Percentiles rank a stretch among this genome's conserved stretches.
Conservation (phyloP, 2,888 invertebrate genomes). For the Eristalis intricaria region DNA sequence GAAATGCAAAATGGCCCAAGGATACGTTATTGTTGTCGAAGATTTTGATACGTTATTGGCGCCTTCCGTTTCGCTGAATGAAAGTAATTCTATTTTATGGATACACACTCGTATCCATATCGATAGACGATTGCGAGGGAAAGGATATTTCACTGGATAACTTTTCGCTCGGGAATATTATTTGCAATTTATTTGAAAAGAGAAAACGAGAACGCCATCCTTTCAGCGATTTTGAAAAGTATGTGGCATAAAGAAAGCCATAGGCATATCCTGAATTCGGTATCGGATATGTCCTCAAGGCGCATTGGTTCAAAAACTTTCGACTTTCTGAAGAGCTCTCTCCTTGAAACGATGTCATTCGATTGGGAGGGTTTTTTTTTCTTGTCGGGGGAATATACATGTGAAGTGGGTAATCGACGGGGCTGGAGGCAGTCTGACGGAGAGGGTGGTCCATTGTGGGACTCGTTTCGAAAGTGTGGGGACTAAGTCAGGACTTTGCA, state of each 20-base stretch:
- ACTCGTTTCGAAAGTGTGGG: not conserved
- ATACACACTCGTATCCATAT: conserved; percentile 33
- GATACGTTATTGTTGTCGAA: conserved; percentile 70
- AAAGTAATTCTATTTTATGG: conserved; percentile 71
- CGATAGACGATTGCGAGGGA: conserved; percentile 27
- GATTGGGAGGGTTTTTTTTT: conserved; percentile 12
- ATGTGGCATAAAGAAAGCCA: conserved; percentile 52
- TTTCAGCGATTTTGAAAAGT: conserved; percentile 45
- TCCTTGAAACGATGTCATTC: conserved; percentile 32
- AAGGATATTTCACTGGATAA: conserved; percentile 58
- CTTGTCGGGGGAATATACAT: not conserved
- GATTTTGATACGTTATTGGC: conserved; percentile 72
- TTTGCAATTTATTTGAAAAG: conserved; percentile 56
- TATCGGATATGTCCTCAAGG: conserved; percentile 11
- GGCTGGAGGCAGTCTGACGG: too few species aligned
- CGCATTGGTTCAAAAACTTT: conserved; percentile 35
- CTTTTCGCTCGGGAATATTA: conserved; percentile 60
- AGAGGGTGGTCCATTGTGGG: not conserved
- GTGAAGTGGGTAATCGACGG: not conserved
- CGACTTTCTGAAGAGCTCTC: conserved; percentile 40
- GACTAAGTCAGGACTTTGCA: not conserved
- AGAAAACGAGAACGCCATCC: conserved; percentile 6
- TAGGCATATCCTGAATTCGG: conserved; percentile 58
- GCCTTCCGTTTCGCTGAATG: conserved; percentile 68
- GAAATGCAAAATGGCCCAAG: conserved; percentile 71